Evolutionary conservation across 2,797 vertebrate species (phyloP).

Genomic region (Leptodactylus fallax): DNA sequence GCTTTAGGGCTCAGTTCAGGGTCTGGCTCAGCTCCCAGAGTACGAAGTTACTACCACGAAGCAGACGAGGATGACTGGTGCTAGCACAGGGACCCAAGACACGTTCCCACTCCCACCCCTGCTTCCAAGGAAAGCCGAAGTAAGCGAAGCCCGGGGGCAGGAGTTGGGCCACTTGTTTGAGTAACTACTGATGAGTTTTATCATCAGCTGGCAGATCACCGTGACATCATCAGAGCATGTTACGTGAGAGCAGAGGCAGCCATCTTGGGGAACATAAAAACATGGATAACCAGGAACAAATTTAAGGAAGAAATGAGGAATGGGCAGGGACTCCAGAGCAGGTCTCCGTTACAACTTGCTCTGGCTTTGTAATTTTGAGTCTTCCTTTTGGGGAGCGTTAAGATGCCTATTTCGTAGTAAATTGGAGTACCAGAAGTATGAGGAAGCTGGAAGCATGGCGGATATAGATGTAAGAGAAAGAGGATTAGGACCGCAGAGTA

Average conservation of each 20-base stretch:
- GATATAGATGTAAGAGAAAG: not conserved
- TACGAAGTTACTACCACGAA: slow-evolving; percentile 86
- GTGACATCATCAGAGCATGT: slow-evolving; percentile 17
- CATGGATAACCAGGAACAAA: slow-evolving; percentile 18
- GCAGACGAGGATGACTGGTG: slow-evolving; percentile 92
- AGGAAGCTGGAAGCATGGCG: slow-evolving; percentile 9
- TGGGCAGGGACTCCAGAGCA: slow-evolving; percentile 32
- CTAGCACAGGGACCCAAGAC: slow-evolving; percentile 80
- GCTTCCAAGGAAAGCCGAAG: slow-evolving; percentile 51
- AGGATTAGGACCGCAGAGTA: slow-evolving; percentile 37
- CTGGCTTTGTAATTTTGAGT: slow-evolving; percentile 36
- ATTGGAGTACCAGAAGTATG: slow-evolving; percentile 8
- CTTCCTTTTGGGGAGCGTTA: slow-evolving; percentile 53
- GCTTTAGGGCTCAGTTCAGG: slow-evolving; percentile 79
- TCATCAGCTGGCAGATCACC: slow-evolving; percentile 82
- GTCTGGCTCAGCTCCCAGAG: slow-evolving; percentile 75
- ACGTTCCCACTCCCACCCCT: slow-evolving; percentile 22
- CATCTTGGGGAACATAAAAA: slow-evolving; percentile 35
- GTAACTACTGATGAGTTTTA: slow-evolving; percentile 88
- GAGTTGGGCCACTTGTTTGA: slow-evolving; percentile 65
- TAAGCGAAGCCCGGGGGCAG: slow-evolving; percentile 46
- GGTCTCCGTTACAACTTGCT: slow-evolving; percentile 25
- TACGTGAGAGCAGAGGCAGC: not conserved
- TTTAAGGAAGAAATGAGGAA: slow-evolving; percentile 25
- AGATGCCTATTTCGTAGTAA: slow-evolving; percentile 34